Evolutionary conservation across 2,113 vertebrate species (phyloP), one percentile per base, ranked within the genome.

Genomic region (Calyptomena viridis): DNA sequence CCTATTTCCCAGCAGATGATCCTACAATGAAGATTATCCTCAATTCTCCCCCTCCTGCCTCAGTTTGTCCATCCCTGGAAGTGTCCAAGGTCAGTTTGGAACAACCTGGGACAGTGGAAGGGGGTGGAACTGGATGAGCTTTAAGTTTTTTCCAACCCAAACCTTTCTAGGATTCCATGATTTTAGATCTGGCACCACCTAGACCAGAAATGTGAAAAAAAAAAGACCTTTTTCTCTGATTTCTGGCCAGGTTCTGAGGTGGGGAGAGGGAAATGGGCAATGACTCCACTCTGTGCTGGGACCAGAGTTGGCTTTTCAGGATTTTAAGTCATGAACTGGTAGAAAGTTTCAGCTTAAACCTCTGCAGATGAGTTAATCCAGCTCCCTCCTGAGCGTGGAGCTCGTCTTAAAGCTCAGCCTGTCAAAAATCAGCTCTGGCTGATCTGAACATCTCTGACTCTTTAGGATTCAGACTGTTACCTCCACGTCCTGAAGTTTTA

Each of bases 301-400:
- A 27, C 12, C 19, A 0, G 3, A 16, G 15, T 12, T 39, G 9
- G 0, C 7, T 5, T 12, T 27, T 63, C 4, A 31, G 60, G 46
- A 18, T 72, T 53, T 47, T 3, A 46, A 55, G 52, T 12, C 30
- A 10, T 3, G 12, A 69, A n/a, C 47, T 53, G 1, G 0, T 64
- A 21, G 72, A 27, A 86, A 2, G 21, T 3, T 30, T 22, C n/a
- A 3, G 27, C 19, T 22, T 9, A 24, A 66, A 19, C 12, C 21
- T 58, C 40, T 37, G 46, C 30, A n/a, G 22, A 14, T 22, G 23
- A 3, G 30, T 50, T 58, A 17, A 33, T n/a, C 37, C 14, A 1
- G 31, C 8, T 40, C 37, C 50, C 19, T 68, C 28, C 31, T 20
- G 53, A 19, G 33, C 21, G 4, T 39, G 37, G 37, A 37, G 75